phyloP scores from a whole-genome alignment of 92 coral and sea anemone genomes.

The Heteractis magnifica region DNA sequence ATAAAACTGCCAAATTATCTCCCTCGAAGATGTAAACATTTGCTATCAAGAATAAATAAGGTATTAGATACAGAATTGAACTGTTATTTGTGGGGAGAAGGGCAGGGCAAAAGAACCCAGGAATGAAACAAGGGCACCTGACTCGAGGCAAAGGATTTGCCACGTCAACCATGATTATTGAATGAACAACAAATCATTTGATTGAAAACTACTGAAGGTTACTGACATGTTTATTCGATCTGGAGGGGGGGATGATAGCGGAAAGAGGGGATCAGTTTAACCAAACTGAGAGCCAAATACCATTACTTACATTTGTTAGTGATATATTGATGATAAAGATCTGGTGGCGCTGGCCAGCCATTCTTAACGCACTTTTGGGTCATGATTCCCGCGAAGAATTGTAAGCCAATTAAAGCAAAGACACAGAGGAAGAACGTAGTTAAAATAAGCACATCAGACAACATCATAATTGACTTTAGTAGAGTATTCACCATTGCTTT shows the following conservation, averaged over 20 bases:
- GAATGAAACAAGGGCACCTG: too few relatives aligned
- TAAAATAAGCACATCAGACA: slow-evolving; percentile 97
- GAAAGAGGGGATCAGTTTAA: not conserved
- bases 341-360: slow-evolving; percentile 49
- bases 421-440: slow-evolving; percentile 95
- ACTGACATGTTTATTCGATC: too few relatives aligned
- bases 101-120: not conserved
- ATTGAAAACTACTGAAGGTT: too few relatives aligned
- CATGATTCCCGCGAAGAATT: slow-evolving; percentile 88
- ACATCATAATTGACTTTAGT: slow-evolving; percentile 96
- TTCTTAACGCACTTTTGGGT: slow-evolving; percentile 75
- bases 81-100: not conserved
- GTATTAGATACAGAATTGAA: not conserved
- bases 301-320: slow-evolving; percentile 45
- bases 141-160: too few relatives aligned
- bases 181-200: too few relatives aligned
- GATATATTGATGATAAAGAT: slow-evolving; percentile 21
- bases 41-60: slow-evolving; percentile 20
- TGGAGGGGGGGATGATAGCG: not conserved
- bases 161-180: too few relatives aligned
- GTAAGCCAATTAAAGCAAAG: slow-evolving; percentile 97
- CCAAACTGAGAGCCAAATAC: not conserved
- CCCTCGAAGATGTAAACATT: slow-evolving; percentile 49
- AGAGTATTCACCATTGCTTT: slow-evolving; percentile 99
- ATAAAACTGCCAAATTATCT: slow-evolving; percentile 57